Conservation (phyloP, 2,797 vertebrate genomes). For the Anguilla anguilla region DNA sequence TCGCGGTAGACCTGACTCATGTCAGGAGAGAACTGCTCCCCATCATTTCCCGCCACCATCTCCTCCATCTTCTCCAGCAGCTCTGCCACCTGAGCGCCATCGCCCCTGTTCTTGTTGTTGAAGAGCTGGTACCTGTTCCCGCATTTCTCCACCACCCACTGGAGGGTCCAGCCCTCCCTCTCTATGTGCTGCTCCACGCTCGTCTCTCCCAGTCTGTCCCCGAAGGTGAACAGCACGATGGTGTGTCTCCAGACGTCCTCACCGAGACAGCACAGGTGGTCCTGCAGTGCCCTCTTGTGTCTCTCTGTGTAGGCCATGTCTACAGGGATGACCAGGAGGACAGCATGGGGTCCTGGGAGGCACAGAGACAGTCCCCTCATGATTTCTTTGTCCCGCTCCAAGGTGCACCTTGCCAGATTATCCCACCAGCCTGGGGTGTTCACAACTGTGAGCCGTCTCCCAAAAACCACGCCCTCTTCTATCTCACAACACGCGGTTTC, state of each 20-base stretch:
- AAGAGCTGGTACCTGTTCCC: slow-evolving; percentile 13
- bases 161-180: slow-evolving; percentile 4
- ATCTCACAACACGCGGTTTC: not conserved
- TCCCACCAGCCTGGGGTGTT: not conserved
- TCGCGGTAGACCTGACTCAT: not conserved
- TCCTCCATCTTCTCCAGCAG: slow-evolving; percentile 16
- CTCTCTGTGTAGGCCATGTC: not conserved
- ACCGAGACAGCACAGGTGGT: not conserved
- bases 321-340: slow-evolving; percentile 12
- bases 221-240: slow-evolving; percentile 10
- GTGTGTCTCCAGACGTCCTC: slow-evolving; percentile 5
- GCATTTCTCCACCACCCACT: slow-evolving; percentile 6
- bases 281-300: not conserved
- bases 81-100: not conserved
- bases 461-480: not conserved
- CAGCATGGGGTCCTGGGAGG: not conserved
- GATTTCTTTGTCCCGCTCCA: not conserved
- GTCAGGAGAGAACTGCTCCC: not conserved
- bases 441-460: not conserved
- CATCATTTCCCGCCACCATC: slow-evolving; percentile 3
- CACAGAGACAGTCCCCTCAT: not conserved
- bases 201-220: slow-evolving; percentile 7
- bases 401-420: not conserved
- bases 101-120: not conserved
- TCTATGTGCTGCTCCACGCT: slow-evolving; percentile 1